Conservation (phyloP, 2,797 vertebrate genomes). For the Sparidentex hasta region DNA sequence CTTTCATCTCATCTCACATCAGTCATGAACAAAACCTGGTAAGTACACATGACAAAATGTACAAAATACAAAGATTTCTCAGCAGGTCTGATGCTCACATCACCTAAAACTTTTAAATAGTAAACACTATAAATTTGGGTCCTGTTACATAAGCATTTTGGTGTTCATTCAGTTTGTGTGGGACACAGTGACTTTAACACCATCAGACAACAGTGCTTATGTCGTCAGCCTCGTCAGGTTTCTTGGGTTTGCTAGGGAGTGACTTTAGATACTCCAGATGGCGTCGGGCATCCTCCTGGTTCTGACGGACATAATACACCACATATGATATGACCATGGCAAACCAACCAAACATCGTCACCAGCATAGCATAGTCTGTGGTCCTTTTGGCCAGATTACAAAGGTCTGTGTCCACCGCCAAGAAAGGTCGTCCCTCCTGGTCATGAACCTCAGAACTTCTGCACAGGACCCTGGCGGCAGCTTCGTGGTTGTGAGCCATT, state of each 20-base stretch:
- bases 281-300: conserved; percentile 96
- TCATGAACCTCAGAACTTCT: conserved; percentile 94
- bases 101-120: conserved; percentile 58
- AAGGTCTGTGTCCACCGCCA: conserved; percentile 94
- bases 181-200: conserved; percentile 11
- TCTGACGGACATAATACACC: conserved; percentile 98
- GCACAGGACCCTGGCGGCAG: conserved; percentile 93
- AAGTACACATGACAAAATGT: conserved; percentile 56
- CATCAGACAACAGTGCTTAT: conserved; percentile 97
- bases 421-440: conserved; percentile 92
- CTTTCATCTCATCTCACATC: conserved; percentile 28
- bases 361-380: conserved; percentile 98
- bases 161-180: conserved; percentile 34
- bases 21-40: conserved; percentile 48
- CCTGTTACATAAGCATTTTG: conserved; percentile 62
- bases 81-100: conserved; percentile 49
- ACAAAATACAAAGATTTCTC: conserved; percentile 65
- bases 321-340: conserved; percentile 99
- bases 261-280: conserved; percentile 99
- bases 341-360: conserved; percentile 99
- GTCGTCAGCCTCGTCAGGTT: conserved; percentile 95
- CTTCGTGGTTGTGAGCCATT: conserved; percentile 97
- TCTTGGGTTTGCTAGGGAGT: conserved; percentile 98
- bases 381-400: conserved; percentile 98
- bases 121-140: conserved; percentile 69